Evolutionary conservation across 2,797 vertebrate species (phyloP).

Genomic region (Myiotriccus ornatus): DNA sequence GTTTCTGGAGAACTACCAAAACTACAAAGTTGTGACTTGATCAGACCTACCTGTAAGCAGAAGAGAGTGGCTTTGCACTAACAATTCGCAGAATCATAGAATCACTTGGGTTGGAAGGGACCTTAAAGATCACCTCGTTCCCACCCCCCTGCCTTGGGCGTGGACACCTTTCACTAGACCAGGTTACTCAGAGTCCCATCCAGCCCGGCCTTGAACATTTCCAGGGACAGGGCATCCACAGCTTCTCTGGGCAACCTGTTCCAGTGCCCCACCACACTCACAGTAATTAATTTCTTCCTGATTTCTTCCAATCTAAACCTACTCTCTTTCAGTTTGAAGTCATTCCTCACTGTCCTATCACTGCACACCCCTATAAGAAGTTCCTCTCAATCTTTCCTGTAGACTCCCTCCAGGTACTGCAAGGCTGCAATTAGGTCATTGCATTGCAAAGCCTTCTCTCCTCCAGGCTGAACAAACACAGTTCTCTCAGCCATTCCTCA

Average conservation of each 20-base stretch:
- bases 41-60: background rate
- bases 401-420: background rate
- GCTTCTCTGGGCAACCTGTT: background rate
- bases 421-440: background rate
- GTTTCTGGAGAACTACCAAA: background rate
- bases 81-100: background rate
- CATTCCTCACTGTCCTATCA: background rate
- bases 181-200: background rate
- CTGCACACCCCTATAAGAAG: background rate
- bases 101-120: background rate
- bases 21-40: background rate
- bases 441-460: background rate
- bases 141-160: background rate
- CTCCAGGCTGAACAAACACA: background rate
- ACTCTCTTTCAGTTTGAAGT: background rate
- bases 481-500: background rate
- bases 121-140: background rate
- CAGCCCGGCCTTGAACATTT: background rate
- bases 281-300: background rate
- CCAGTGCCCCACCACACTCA: background rate
- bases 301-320: no score
- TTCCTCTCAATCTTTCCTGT: background rate
- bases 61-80: background rate
- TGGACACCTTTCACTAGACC: background rate
- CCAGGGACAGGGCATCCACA: background rate